Evolutionary conservation across 2,888 invertebrate species (phyloP).

Genomic region (Heliconius hortense): DNA sequence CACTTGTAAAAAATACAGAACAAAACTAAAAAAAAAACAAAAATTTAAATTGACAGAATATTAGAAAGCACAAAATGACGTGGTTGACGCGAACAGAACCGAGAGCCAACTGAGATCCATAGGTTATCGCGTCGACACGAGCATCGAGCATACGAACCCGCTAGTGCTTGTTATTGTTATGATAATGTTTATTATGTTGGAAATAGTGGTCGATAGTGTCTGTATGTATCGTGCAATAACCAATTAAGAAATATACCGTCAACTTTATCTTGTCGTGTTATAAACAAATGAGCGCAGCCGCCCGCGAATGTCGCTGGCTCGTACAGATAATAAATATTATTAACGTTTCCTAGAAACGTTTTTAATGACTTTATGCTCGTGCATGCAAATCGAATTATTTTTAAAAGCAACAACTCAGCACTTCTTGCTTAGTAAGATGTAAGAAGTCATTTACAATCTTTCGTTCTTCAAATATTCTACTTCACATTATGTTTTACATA

Average conservation of each 20-base stretch:
- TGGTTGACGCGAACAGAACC: slow-evolving; percentile 40
- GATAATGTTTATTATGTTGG: slow-evolving; percentile 80
- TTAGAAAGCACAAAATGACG: slow-evolving; percentile 22
- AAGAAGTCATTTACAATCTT: neutral
- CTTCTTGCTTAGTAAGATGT: neutral
- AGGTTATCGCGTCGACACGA: slow-evolving; percentile 47
- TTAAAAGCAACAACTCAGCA: slow-evolving; percentile 12
- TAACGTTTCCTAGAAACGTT: slow-evolving; percentile 60
- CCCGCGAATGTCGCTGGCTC: slow-evolving; percentile 52
- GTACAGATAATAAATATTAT: slow-evolving; percentile 53
- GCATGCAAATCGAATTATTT: slow-evolving; percentile 39
- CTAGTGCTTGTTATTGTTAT: slow-evolving; percentile 77
- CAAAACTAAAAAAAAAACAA: neutral
- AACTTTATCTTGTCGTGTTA: slow-evolving; percentile 60
- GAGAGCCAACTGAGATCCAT: slow-evolving; percentile 42
- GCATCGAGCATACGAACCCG: slow-evolving; percentile 42
- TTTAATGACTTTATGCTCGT: slow-evolving; percentile 42
- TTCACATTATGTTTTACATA: neutral
- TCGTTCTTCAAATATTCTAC: neutral
- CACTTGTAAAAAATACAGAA: neutral
- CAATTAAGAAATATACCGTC: slow-evolving; percentile 75
- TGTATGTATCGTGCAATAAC: slow-evolving; percentile 75
- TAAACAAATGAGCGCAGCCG: slow-evolving; percentile 58
- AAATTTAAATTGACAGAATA: slow-evolving; percentile 1
- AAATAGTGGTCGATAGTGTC: slow-evolving; percentile 75